phyloP scores from a whole-genome alignment of 2,797 vertebrate species.

The Gila robusta region DNA sequence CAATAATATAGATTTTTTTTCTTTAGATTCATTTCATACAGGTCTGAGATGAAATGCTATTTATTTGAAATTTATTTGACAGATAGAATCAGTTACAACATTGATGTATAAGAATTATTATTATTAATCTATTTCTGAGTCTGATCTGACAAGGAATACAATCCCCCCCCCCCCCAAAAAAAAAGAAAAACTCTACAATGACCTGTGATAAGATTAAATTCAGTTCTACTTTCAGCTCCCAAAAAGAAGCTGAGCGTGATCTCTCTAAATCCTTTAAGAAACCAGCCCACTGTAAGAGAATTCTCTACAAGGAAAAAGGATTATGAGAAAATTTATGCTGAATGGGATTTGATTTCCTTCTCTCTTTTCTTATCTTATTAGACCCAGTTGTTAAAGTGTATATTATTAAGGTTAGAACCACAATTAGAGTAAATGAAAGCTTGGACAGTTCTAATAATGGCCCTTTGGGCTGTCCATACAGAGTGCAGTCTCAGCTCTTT shows the following conservation, averaged over 20 bases:
- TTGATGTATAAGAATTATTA: background rate
- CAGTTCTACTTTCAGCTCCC: background rate
- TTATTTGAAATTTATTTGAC: background rate
- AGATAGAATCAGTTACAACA: conserved; percentile 7
- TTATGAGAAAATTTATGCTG: background rate
- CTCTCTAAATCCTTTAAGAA: conserved; percentile 23
- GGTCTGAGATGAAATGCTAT: background rate
- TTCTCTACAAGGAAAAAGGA: conserved; percentile 11
- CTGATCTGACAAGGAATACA: background rate
- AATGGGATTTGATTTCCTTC: conserved; percentile 28
- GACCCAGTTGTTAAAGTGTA: conserved; percentile 34
- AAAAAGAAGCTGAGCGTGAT: conserved; percentile 16
- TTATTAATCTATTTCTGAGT: background rate
- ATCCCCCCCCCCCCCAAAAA: background rate
- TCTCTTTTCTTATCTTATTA: conserved; percentile 35
- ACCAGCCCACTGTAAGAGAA: background rate
- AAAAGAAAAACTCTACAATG: background rate
- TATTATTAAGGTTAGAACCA: conserved; percentile 28
- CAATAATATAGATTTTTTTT: background rate
- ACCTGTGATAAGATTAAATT: background rate
- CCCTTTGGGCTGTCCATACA: conserved; percentile 16
- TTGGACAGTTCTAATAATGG: conserved; percentile 8
- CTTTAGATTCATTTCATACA: background rate
- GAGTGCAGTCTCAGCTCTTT: conserved; percentile 45
- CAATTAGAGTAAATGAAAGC: conserved; percentile 51